Evolutionary conservation across 1,140 invertebrate genomes (phyloP).

Genomic region (Rhyacophila brunnea): DNA sequence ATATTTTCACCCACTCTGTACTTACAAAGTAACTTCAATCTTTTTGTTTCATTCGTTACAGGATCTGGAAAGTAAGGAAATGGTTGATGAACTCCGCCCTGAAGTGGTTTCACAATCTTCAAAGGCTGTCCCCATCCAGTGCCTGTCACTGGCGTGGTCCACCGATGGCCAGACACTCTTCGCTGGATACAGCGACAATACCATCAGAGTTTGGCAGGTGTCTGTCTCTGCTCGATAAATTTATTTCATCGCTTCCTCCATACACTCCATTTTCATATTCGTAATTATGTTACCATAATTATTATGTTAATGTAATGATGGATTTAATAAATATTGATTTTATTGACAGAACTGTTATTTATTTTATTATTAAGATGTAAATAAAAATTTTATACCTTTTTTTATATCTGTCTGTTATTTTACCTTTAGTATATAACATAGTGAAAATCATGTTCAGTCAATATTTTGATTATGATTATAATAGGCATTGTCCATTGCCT

Average conservation of each 20-base stretch:
- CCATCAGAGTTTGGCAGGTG: constrained; percentile 98
- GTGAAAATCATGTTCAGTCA: too few relatives aligned
- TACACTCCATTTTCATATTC: background rate
- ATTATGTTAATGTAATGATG: constrained; percentile 5
- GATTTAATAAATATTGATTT: constrained; percentile 3
- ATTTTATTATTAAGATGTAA: constrained; percentile 4
- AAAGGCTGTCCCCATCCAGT: constrained; percentile 91
- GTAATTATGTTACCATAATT: constrained; percentile 1
- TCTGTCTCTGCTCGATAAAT: constrained; percentile 71
- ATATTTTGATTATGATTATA: too few relatives aligned
- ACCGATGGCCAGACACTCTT: constrained; percentile 98
- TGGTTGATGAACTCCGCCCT: constrained; percentile 96
- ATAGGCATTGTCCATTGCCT: too few relatives aligned
- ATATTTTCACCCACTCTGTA: constrained; percentile 1
- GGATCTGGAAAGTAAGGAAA: constrained; percentile 99
- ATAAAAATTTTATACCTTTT: background rate
- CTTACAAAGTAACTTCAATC: too few relatives aligned
- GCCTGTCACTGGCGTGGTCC: constrained; percentile 97
- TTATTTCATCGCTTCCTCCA: background rate
- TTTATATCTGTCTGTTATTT: background rate
- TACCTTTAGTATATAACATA: too few relatives aligned
- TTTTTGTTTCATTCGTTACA: too few relatives aligned
- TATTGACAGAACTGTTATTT: background rate
- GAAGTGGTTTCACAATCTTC: constrained; percentile 80
- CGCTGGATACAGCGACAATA: constrained; percentile 98